Evolutionary conservation across 2,797 vertebrate genomes (phyloP).

Genomic region (Onychomys torridus): DNA sequence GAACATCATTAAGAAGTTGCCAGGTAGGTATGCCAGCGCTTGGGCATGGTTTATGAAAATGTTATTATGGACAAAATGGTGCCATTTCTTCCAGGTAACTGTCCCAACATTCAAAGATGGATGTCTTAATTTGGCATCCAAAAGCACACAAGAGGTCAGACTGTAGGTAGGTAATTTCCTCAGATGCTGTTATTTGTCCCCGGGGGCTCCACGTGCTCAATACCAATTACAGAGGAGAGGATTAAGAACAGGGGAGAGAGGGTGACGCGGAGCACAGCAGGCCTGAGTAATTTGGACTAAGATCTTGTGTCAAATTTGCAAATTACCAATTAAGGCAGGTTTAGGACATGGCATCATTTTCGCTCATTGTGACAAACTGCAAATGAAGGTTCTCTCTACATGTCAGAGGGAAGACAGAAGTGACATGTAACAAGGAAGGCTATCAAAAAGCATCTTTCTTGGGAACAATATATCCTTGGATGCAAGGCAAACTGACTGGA

Average conservation of each 20-base stretch:
- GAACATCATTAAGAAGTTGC: constrained; percentile 56
- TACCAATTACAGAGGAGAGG: constrained; percentile 64
- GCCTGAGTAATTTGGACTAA: constrained; percentile 63
- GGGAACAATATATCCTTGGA: neutral
- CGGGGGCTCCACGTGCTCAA: constrained; percentile 73
- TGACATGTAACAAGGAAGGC: neutral
- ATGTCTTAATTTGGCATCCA: constrained; percentile 75
- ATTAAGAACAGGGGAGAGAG: constrained; percentile 53
- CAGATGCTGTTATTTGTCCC: constrained; percentile 70
- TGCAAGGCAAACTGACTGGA: neutral
- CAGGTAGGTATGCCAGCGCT: constrained; percentile 54
- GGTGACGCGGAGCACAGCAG: constrained; percentile 51
- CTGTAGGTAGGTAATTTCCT: constrained; percentile 72
- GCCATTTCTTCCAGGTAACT: constrained; percentile 63
- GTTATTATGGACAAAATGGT: constrained; percentile 55
- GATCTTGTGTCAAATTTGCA: constrained; percentile 73
- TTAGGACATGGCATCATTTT: constrained; percentile 57
- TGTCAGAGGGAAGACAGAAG: constrained; percentile 50
- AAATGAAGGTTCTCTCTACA: constrained; percentile 52
- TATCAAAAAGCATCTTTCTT: constrained; percentile 36
- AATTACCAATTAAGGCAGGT: constrained; percentile 70
- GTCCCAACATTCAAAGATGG: constrained; percentile 53
- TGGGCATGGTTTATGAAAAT: constrained; percentile 51
- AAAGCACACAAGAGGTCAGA: constrained; percentile 54
- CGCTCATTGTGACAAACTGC: constrained; percentile 53